Conservation (phyloP, 2,797 vertebrate species). For the Chaetodon trifasciatus region DNA sequence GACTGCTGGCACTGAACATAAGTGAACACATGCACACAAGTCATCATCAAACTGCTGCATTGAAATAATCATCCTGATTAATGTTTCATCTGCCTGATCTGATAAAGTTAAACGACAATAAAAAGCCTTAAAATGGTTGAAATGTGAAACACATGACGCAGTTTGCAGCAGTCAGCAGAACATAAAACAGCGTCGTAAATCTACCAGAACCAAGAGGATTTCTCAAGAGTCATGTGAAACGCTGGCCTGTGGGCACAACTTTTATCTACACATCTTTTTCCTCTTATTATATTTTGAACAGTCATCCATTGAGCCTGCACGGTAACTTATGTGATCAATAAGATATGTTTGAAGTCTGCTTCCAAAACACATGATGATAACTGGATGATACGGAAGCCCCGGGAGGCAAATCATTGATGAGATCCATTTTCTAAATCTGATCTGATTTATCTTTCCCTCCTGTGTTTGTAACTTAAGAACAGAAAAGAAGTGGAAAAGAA, state of each 20-base stretch:
- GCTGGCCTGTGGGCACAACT: neutral
- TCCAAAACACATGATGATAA: neutral
- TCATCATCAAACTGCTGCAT: no score
- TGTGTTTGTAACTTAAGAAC: no score
- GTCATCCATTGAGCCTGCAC: no score
- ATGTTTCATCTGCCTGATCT: no score
- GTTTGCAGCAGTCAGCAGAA: conserved; percentile 13
- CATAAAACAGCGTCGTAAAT: neutral
- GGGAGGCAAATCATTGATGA: no score
- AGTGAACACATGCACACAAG: neutral
- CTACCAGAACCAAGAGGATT: neutral
- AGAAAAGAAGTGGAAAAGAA: no score
- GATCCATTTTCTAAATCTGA: no score
- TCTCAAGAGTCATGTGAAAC: neutral
- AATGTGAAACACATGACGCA: neutral
- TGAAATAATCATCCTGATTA: neutral
- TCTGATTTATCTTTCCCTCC: no score
- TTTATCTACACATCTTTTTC: neutral
- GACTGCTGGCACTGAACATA: neutral
- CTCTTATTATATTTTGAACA: neutral
- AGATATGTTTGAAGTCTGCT: neutral
- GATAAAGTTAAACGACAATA: neutral
- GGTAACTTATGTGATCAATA: neutral
- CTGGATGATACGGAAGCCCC: neutral
- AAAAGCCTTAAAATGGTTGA: neutral